Conservation (phyloP, 1,140 invertebrate genomes). For the Microplitis mediator region DNA sequence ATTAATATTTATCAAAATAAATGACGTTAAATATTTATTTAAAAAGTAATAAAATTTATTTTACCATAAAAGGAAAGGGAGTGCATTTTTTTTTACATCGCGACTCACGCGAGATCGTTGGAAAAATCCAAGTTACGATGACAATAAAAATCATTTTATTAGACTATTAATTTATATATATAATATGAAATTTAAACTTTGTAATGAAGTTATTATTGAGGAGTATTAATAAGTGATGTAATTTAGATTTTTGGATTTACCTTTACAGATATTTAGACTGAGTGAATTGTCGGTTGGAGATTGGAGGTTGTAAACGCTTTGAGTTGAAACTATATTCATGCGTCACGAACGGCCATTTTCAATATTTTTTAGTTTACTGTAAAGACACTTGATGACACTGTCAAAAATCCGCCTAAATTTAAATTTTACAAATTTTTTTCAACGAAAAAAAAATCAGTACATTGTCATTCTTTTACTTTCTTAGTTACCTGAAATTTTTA, state of each 20-base stretch:
- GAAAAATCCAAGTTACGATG: background rate
- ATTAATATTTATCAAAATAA: too few species aligned
- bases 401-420: too few species aligned
- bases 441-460: too few species aligned
- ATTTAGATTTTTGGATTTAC: constrained; percentile 9
- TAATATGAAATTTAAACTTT: background rate
- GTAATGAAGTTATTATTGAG: background rate
- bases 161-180: background rate
- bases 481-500: too few species aligned
- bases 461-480: too few species aligned
- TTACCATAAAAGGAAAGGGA: too few species aligned
- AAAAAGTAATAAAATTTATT: too few species aligned
- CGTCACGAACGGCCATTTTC: background rate
- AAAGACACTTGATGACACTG: background rate
- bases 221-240: background rate
- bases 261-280: background rate
- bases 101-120: background rate
- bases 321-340: background rate
- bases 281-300: background rate
- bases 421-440: too few species aligned
- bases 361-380: background rate
- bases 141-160: background rate
- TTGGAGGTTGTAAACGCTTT: background rate
- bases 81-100: too few species aligned
- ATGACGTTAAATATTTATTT: too few species aligned